Percentiles rank a stretch among this genome's conserved stretches.
Evolutionary conservation across 2,888 invertebrate genomes (phyloP).

Genomic region (Ommatoiulus sabulosus): DNA sequence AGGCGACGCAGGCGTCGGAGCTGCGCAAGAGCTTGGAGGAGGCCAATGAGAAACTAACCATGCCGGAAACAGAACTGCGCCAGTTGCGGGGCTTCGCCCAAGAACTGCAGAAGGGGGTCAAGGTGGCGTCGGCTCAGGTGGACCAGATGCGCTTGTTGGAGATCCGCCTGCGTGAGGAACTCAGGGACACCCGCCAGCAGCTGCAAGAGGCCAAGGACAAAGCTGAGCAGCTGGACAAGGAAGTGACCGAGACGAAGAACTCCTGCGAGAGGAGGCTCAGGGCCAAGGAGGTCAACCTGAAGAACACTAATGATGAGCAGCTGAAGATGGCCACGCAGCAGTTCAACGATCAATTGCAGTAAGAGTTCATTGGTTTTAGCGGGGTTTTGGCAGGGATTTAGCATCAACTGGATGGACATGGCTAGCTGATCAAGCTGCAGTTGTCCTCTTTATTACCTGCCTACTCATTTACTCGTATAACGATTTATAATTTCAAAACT

Average conservation of each 20-base stretch:
- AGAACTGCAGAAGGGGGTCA: slow-evolving; percentile 73
- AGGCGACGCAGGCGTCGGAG: slow-evolving; percentile 63
- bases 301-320: slow-evolving; percentile 45
- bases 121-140: slow-evolving; percentile 72
- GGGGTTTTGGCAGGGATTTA: no score
- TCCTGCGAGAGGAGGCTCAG: slow-evolving; percentile 52
- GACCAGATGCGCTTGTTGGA: slow-evolving; percentile 73
- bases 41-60: slow-evolving; percentile 59
- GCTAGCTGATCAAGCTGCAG: no score
- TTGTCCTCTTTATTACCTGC: no score
- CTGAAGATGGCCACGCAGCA: slow-evolving; percentile 3
- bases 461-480: no score
- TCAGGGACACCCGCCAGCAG: slow-evolving; percentile 68
- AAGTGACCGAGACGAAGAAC: slow-evolving; percentile 45
- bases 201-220: slow-evolving; percentile 55
- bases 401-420: no score
- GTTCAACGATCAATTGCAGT: slow-evolving; percentile 50
- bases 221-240: slow-evolving; percentile 49
- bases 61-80: slow-evolving; percentile 71
- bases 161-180: slow-evolving; percentile 71
- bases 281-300: slow-evolving; percentile 52
- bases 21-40: slow-evolving; percentile 63
- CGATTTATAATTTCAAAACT: no score
- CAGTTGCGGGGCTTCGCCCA: slow-evolving; percentile 73
- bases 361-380: background rate